Evolutionary conservation across 2,113 vertebrate species (phyloP).

Genomic region (Cheilinus undulatus): DNA sequence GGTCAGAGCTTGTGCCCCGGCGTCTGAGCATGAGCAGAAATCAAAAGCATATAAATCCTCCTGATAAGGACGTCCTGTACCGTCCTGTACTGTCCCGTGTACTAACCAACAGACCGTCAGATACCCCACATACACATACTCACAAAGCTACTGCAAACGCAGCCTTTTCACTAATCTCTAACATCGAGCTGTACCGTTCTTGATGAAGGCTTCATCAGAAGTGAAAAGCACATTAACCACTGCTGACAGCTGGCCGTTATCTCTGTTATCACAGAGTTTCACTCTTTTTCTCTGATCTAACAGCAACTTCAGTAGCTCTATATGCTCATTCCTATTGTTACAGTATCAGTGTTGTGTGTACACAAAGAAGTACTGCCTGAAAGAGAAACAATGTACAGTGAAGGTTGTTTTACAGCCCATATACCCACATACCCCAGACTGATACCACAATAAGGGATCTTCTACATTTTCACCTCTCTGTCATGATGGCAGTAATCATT

Average conservation of each 20-base stretch:
- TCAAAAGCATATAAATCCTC: conserved; percentile 71
- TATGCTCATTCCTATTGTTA: too few species aligned
- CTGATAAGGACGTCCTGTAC: conserved; percentile 61
- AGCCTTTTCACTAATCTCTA: conserved; percentile 55
- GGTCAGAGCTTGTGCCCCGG: conserved; percentile 57
- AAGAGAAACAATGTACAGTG: not conserved
- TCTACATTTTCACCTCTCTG: too few species aligned
- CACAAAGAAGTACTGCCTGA: not conserved
- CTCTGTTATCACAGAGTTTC: conserved; percentile 7
- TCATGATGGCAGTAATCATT: not conserved
- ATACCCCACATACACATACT: conserved; percentile 19
- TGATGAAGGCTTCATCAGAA: conserved; percentile 51
- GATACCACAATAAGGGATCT: not conserved
- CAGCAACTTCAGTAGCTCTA: too few species aligned
- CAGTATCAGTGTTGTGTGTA: not conserved
- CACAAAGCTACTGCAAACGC: conserved; percentile 24
- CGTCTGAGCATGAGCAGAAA: conserved; percentile 58
- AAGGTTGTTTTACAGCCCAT: not conserved
- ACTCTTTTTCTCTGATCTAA: not conserved
- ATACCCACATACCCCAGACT: not conserved
- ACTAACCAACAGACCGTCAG: conserved; percentile 7
- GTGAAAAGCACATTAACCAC: conserved; percentile 39
- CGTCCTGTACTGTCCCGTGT: conserved; percentile 48
- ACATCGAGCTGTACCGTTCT: conserved; percentile 31
- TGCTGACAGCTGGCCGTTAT: conserved; percentile 37